Evolutionary conservation across 2,888 invertebrate species (phyloP).

Genomic region (Sceliomorpha sp.): DNA sequence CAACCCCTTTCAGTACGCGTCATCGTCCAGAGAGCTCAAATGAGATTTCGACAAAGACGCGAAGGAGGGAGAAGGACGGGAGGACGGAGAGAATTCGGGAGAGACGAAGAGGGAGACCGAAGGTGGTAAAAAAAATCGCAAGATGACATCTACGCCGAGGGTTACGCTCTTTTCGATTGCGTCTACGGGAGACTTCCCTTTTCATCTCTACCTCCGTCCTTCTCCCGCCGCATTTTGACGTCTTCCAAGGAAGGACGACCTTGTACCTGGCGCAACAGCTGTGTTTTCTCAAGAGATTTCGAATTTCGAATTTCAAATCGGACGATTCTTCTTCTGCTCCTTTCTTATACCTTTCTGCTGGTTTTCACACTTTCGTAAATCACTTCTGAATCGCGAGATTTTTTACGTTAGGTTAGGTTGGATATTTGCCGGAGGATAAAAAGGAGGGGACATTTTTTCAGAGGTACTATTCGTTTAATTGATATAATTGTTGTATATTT

Average conservation of each 20-base stretch:
- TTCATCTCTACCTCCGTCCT: constrained; percentile 46
- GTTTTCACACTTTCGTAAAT: constrained; percentile 42
- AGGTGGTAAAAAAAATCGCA: constrained; percentile 66
- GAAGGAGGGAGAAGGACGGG: constrained; percentile 9
- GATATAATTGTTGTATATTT: too few relatives aligned
- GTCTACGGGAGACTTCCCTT: constrained; percentile 19
- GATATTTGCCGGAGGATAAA: constrained; percentile 6
- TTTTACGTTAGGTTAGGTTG: too few relatives aligned
- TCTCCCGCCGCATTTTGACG: constrained; percentile 31
- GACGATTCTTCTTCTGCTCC: constrained; percentile 10
- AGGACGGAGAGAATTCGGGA: constrained; percentile 28
- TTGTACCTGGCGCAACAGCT: constrained; percentile 66
- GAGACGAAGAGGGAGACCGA: constrained; percentile 35
- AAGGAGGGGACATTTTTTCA: too few relatives aligned
- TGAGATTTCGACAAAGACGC: constrained; percentile 29
- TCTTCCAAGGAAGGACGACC: constrained; percentile 42
- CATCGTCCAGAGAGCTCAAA: constrained; percentile 26
- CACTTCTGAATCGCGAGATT: constrained; percentile 18
- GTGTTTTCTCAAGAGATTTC: constrained; percentile 76
- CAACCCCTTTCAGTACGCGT: constrained; percentile 62
- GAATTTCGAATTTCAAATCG: constrained; percentile 63
- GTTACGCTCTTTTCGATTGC: constrained; percentile 54
- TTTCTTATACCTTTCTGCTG: constrained; percentile 30
- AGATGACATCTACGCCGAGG: constrained; percentile 75
- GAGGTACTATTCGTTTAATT: too few relatives aligned